These are phyloP conservation scores for Hirtodrosophila alboralis DNA, from an alignment of 2,888 invertebrate species.

Conservation along the genomic window DNA sequence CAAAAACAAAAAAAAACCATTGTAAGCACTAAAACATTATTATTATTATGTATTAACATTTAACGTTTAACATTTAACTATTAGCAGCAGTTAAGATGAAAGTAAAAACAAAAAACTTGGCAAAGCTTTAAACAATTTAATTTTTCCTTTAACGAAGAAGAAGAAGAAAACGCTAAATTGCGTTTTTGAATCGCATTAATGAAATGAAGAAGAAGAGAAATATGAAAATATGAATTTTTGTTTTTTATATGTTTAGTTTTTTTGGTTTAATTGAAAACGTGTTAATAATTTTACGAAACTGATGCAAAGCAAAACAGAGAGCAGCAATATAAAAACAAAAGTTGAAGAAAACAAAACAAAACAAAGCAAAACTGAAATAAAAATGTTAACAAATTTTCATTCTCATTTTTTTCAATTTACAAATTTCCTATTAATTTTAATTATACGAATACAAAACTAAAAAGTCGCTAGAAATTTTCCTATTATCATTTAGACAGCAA, in stretches of 20 bases:
- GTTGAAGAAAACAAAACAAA: slow-evolving; percentile 15
- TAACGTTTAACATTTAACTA: slow-evolving; percentile 71
- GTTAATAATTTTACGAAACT: slow-evolving; percentile 55
- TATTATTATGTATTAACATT: slow-evolving; percentile 51
- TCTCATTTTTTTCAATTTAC: slow-evolving; percentile 49
- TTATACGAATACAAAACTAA: slow-evolving; percentile 16
- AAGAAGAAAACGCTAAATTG: slow-evolving; percentile 9
- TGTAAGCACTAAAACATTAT: slow-evolving; percentile 58
- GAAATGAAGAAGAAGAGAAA: slow-evolving; percentile 38
- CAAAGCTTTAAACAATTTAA: slow-evolving; percentile 82
- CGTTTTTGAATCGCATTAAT: slow-evolving; percentile 32
- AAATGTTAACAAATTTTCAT: slow-evolving; percentile 49
- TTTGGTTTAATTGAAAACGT: slow-evolving; percentile 58
- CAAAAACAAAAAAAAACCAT: too few relatives aligned
- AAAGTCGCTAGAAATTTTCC: slow-evolving; percentile 65
- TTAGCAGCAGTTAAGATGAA: slow-evolving; percentile 16
- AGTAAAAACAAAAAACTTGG: slow-evolving; percentile 72
- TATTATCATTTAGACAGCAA: slow-evolving; percentile 64
- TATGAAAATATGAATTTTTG: slow-evolving; percentile 51
- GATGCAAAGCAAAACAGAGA: slow-evolving; percentile 62
- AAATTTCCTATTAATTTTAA: slow-evolving; percentile 78
- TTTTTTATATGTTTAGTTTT: slow-evolving; percentile 69
- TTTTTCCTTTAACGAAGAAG: slow-evolving; percentile 58
- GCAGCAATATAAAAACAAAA: slow-evolving; percentile 43
- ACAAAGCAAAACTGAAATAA: slow-evolving; percentile 20